Evolutionary conservation across 2,888 invertebrate species (phyloP).

Genomic region (Orgyia antiqua): DNA sequence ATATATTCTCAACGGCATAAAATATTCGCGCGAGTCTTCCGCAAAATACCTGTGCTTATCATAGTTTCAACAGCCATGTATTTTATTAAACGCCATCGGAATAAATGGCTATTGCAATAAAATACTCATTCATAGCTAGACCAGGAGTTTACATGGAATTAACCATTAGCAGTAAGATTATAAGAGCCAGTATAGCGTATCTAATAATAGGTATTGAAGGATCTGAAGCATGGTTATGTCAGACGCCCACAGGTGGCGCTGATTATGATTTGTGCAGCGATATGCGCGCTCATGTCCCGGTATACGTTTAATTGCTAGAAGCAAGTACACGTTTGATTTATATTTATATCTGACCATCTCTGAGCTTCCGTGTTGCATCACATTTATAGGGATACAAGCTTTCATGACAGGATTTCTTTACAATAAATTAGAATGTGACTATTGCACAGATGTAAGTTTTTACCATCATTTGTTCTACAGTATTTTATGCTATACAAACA

Average conservation of each 20-base stretch:
- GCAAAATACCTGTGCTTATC: constrained; percentile 2
- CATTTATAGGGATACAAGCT: not conserved
- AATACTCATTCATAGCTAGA: constrained; percentile 10
- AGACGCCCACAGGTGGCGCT: constrained; percentile 48
- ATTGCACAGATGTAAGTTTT: too few relatives aligned
- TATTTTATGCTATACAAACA: too few relatives aligned
- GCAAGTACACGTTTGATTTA: constrained; percentile 26
- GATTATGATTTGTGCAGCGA: constrained; percentile 47
- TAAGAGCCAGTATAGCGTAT: constrained; percentile 14
- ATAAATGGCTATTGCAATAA: constrained; percentile 22
- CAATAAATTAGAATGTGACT: too few relatives aligned
- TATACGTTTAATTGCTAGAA: constrained; percentile 28
- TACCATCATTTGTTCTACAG: too few relatives aligned
- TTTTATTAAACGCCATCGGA: constrained; percentile 24
- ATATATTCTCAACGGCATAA: too few relatives aligned
- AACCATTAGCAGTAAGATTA: constrained; percentile 5
- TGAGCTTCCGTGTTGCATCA: constrained; percentile 26
- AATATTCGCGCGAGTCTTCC: not conserved
- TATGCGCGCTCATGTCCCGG: constrained; percentile 29
- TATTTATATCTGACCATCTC: constrained; percentile 24
- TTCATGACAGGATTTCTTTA: not conserved
- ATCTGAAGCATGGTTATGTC: constrained; percentile 30
- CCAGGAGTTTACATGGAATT: constrained; percentile 5
- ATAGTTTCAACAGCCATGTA: constrained; percentile 10
- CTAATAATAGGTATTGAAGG: constrained; percentile 18